phyloP scores from a whole-genome alignment of 2,113 vertebrate species.

The Boleophthalmus pectinirostris region DNA sequence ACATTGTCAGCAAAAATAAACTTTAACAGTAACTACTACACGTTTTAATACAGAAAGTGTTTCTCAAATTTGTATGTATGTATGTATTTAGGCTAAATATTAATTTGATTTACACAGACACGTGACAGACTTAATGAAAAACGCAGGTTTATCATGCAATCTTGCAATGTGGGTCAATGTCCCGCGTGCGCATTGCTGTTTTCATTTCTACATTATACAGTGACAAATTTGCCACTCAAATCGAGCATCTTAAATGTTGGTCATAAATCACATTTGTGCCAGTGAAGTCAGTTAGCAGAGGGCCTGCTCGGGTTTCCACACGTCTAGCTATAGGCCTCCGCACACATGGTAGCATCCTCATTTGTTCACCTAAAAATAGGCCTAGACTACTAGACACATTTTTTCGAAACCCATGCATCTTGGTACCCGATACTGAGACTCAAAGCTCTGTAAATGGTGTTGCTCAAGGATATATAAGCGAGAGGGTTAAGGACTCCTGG shows the following conservation, averaged over 20 bases:
- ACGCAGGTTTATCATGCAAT: not conserved
- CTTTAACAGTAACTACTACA: not conserved
- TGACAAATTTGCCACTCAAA: slow-evolving; percentile 19
- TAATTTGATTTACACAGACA: not conserved
- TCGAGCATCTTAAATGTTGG: slow-evolving; percentile 30
- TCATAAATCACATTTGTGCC: slow-evolving; percentile 31
- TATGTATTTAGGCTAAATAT: not conserved
- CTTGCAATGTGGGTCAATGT: not conserved
- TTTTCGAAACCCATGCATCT: slow-evolving; percentile 77
- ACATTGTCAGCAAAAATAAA: not conserved
- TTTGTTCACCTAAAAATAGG: slow-evolving; percentile 80
- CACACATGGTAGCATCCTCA: slow-evolving; percentile 72
- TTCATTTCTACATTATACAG: slow-evolving; percentile 12
- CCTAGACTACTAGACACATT: slow-evolving; percentile 79
- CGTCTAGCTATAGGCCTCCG: slow-evolving; percentile 58
- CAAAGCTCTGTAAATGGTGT: slow-evolving; percentile 78
- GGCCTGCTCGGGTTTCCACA: slow-evolving; percentile 56
- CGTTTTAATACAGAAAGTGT: too few relatives aligned
- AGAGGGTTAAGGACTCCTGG: slow-evolving; percentile 6
- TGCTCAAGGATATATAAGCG: slow-evolving; percentile 76
- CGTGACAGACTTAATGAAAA: not conserved
- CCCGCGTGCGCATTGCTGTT: not conserved
- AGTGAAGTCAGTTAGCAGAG: slow-evolving; percentile 14
- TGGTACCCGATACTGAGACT: slow-evolving; percentile 73
- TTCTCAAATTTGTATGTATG: not conserved